Base-by-base conservation (phyloP, 2,113 vertebrate genomes). In the Vanacampus margaritifer region DNA sequence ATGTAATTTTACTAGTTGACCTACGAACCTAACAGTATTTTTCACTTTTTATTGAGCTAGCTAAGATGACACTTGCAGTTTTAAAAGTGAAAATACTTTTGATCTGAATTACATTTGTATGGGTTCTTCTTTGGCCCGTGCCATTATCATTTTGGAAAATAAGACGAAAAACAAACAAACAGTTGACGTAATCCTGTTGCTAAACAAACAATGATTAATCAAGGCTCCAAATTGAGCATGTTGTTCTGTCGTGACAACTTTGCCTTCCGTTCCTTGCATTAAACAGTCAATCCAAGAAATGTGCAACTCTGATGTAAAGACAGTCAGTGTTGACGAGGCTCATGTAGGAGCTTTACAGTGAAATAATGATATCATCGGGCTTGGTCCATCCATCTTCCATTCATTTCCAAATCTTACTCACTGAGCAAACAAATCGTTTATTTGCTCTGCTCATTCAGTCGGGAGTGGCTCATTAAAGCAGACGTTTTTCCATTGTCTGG, bases 321-420 rank as follows among this genome's bases (percentile, higher is more conserved):
- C 67, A 71, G 68, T 74, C 64, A 71, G 46, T 86, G 69, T 83
- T 81, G 72, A 79, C 74, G 26, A 73, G 69, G 75, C 81, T 83
- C 68, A 74, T 73, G 69, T 66, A 74, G 69, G 79, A 84, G 65
- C 78, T 86, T 82, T 78, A 78, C 72, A 72, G 71, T 51, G 66
- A 78, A 80, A 79, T 70, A 83, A 87, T 91, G 88, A 91, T 89
- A 87, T 92, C 87, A 91, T 80, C 82, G 84, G 87, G 86, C 78
- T 89, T 77, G 84, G 87, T 83, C 81, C 37, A 77, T 83, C 73
- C 73, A 75, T 87, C 87, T 87, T 82, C 80, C 71, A 80, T 86
- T 72, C 80, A 80, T 87, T 79, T 82, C 80, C 75, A 84, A 69
- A 80, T 87, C 78, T 89, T 89, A 90, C 75, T 91, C 89, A 90